Evolutionary conservation across 1,140 invertebrate species (phyloP).

Genomic region (Drosophila tsacasi): DNA sequence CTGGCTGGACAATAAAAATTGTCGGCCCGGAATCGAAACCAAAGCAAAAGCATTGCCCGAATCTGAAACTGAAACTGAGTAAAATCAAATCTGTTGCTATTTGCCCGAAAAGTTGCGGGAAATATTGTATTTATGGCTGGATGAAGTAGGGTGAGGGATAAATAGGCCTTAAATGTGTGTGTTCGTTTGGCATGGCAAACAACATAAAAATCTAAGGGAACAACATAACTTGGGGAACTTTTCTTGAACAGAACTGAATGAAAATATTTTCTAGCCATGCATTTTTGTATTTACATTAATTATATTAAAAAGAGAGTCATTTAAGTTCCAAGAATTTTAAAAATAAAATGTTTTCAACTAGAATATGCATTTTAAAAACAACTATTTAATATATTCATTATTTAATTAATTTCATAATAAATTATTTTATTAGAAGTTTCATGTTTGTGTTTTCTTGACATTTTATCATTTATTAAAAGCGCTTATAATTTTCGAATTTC

Average conservation of each 20-base stretch:
- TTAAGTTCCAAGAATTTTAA: not conserved
- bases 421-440: not conserved
- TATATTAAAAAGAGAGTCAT: not conserved
- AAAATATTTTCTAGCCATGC: not conserved
- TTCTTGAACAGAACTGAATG: not conserved
- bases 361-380: not conserved
- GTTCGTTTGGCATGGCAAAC: constrained; percentile 36
- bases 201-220: constrained; percentile 54
- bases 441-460: not conserved
- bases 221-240: constrained; percentile 40
- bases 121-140: constrained; percentile 53
- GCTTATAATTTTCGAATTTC: not conserved
- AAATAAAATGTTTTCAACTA: not conserved
- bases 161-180: constrained; percentile 71
- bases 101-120: constrained; percentile 47
- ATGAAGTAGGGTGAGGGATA: constrained; percentile 5
- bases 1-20: constrained; percentile 55
- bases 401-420: not conserved
- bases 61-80: constrained; percentile 58
- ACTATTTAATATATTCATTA: too few relatives aligned
- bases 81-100: constrained; percentile 65
- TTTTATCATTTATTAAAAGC: too few relatives aligned
- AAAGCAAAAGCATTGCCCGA: constrained; percentile 15
- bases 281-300: not conserved
- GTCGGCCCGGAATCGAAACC: constrained; percentile 55